Percentiles rank a stretch among this genome's conserved stretches.
Conservation (phyloP, 2,888 invertebrate species). For the Lochmaea crataegi region DNA sequence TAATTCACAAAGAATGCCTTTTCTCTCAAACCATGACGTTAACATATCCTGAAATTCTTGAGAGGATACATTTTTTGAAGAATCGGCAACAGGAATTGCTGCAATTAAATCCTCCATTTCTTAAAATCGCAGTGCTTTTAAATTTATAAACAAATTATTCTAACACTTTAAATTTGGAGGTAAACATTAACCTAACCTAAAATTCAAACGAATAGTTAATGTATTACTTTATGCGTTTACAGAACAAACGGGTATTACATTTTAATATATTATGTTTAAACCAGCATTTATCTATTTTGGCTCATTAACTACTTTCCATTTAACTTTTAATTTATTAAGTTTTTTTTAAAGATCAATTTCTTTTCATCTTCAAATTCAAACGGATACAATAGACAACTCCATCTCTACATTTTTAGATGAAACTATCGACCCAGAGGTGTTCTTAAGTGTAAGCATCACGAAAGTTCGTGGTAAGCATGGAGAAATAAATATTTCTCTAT, state of each 20-base stretch:
- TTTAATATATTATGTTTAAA: too few relatives aligned
- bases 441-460: not conserved
- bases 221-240: too few relatives aligned
- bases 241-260: too few relatives aligned
- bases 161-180: conserved; percentile 13
- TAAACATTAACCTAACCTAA: conserved; percentile 16
- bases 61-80: conserved; percentile 54
- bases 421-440: not conserved
- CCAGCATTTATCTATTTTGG: too few relatives aligned
- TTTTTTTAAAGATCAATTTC: not conserved
- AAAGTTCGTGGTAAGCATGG: too few relatives aligned
- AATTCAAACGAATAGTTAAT: not conserved
- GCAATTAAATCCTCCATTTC: conserved; percentile 51
- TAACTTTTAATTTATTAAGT: not conserved
- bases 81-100: conserved; percentile 45
- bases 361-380: not conserved
- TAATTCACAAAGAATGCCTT: conserved; percentile 71
- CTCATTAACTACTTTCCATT: not conserved
- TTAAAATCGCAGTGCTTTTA: conserved; percentile 9
- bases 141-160: conserved; percentile 10
- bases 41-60: conserved; percentile 71
- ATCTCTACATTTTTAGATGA: not conserved
- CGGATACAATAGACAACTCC: not conserved
- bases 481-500: too few relatives aligned
- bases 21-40: conserved; percentile 71